Conservation (phyloP, 1,140 invertebrate species). For the Ptiloglossa arizonensis region DNA sequence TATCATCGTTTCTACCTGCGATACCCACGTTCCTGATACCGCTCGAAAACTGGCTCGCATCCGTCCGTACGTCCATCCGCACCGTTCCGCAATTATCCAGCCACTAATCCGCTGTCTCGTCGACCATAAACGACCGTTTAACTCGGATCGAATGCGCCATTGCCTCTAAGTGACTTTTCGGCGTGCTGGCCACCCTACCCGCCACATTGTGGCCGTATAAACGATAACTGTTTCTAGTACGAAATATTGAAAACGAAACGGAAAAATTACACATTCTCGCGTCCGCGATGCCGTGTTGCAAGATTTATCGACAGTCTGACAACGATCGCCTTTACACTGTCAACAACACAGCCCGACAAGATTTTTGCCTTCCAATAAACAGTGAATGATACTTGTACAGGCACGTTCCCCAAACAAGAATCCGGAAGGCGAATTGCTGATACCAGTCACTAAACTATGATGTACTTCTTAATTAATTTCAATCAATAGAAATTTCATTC, state of each 20-base stretch:
- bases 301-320: too few relatives aligned
- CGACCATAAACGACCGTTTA: constrained; percentile 56
- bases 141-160: constrained; percentile 43
- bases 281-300: too few relatives aligned
- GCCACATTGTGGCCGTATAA: not conserved
- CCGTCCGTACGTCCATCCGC: constrained; percentile 34
- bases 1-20: constrained; percentile 60
- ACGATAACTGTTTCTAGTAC: not conserved
- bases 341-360: too few relatives aligned
- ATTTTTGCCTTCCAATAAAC: too few relatives aligned
- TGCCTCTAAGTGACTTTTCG: constrained; percentile 52
- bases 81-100: constrained; percentile 48
- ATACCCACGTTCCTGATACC: constrained; percentile 59
- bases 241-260: not conserved
- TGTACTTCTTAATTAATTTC: too few relatives aligned
- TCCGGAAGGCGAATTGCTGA: too few relatives aligned
- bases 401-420: too few relatives aligned
- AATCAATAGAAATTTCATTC: too few relatives aligned
- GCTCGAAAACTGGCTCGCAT: constrained; percentile 60
- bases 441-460: too few relatives aligned
- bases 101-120: constrained; percentile 55
- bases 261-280: not conserved
- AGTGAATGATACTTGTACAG: too few relatives aligned
- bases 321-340: too few relatives aligned
- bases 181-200: not conserved